Base-by-base conservation (phyloP, 2,113 vertebrate genomes). In the Proterorhinus semilunaris region DNA sequence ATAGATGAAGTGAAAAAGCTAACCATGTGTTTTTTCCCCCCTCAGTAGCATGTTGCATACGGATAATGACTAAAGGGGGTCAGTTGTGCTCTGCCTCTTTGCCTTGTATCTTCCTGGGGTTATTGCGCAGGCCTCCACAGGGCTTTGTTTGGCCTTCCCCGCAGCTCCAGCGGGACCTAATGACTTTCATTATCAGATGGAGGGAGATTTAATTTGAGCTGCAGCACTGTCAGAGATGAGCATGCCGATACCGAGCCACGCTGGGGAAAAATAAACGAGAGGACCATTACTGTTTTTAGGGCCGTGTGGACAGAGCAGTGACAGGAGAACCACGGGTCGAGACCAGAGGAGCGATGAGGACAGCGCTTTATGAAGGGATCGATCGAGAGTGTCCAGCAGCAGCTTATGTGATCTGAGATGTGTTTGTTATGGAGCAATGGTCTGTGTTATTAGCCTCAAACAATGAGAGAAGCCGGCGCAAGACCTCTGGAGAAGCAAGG, bases 161-260 rank as follows among this genome's bases (percentile, higher is more conserved):
- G 43, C 54, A 66, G 79, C 79, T 89, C 80, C 86, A 80, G 75
- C 52, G 68, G 79, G 75, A 85, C 86, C 86, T 91, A 91, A 91
- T 91, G 87, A 87, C 86, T 87, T 91, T 84, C 86, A 89, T 90
- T 91, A 89, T 89, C 87, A 87, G 88, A 86, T 89, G 82, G 76
- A 74, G 27, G 27, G 83, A 84, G 78, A 88, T 90, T 91, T 91
- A 90, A 92, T 91, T 91, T 90, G 83, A 89, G 84, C 86, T 68
- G 67, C 83, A 72, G 70, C 43, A 71, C 85, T 85, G 88, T 85
- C 84, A 87, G 71, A 89, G 89, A 92, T 91, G 86, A 91, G 83
- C 65, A 49, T 68, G 69, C 71, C 17, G 88, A 90, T 90, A 91
- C 51, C 67, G 82, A 66, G 73, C 80, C 75, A 78, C 57, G 64